Conservation (phyloP, 1,140 invertebrate species). For the Drosophila guanche region DNA sequence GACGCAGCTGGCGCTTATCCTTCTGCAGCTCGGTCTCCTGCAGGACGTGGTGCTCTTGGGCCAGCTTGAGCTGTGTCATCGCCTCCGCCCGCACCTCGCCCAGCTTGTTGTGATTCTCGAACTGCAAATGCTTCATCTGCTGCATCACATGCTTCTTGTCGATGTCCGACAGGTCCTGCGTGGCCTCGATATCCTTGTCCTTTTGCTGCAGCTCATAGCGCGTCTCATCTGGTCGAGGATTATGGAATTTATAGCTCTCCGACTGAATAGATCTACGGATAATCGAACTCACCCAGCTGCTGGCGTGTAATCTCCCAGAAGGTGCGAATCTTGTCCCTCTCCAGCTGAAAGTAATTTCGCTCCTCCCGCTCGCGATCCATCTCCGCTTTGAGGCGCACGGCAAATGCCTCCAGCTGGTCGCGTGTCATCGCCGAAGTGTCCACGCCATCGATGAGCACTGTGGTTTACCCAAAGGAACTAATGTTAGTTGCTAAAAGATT, state of each 20-base stretch:
- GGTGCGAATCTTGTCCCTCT: constrained; percentile 95
- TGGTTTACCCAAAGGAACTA: background rate
- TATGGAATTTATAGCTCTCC: background rate
- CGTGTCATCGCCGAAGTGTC: constrained; percentile 96
- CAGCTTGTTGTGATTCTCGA: constrained; percentile 92
- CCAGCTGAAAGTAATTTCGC: constrained; percentile 97
- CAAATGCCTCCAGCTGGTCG: constrained; percentile 95
- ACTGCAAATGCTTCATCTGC: constrained; percentile 96
- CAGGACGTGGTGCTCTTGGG: constrained; percentile 89
- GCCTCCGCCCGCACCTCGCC: constrained; percentile 86
- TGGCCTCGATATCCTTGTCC: constrained; percentile 94
- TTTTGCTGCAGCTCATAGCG: constrained; percentile 87
- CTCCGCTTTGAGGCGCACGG: constrained; percentile 94
- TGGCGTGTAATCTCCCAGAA: constrained; percentile 94
- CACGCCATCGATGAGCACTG: constrained; percentile 93
- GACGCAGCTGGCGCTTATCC: constrained; percentile 91
- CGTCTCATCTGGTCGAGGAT: constrained; percentile 54
- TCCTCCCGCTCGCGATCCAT: constrained; percentile 97
- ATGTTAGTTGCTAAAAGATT: background rate
- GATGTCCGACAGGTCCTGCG: constrained; percentile 92
- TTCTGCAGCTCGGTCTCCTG: constrained; percentile 91
- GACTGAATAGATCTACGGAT: too few species aligned
- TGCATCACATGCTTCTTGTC: constrained; percentile 95
- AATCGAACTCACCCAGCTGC: constrained; percentile 56
- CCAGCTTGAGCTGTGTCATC: constrained; percentile 89